Conservation (phyloP, 2,113 vertebrate species). For the Chaetops frenatus region DNA sequence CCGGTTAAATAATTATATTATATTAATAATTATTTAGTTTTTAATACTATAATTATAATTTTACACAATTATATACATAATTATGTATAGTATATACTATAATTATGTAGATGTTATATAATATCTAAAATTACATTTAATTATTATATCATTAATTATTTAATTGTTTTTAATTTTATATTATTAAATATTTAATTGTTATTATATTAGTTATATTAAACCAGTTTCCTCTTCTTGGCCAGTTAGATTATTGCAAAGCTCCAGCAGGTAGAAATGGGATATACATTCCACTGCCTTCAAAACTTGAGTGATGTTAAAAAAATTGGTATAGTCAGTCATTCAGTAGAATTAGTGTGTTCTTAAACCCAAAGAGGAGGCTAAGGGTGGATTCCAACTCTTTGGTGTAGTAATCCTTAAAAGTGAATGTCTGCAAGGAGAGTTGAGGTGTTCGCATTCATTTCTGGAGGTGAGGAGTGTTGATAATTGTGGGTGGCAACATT, state of each 20-base stretch:
- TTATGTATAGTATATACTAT: too few species aligned
- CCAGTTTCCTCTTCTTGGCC: neutral
- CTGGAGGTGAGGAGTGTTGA: neutral
- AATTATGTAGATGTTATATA: too few species aligned
- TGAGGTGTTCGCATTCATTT: neutral
- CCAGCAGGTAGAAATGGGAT: neutral
- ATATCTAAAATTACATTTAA: too few species aligned
- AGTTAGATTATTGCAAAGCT: neutral
- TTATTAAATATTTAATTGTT: too few species aligned
- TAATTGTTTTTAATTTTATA: too few species aligned
- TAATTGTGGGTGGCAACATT: neutral
- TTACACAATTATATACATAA: too few species aligned
- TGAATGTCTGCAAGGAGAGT: neutral
- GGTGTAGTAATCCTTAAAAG: neutral
- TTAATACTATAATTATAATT: too few species aligned
- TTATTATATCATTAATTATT: too few species aligned
- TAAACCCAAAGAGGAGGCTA: neutral
- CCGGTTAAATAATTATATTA: too few species aligned
- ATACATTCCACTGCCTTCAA: neutral
- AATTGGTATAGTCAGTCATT: neutral
- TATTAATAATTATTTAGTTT: too few species aligned
- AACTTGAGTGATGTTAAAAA: fast-evolving
- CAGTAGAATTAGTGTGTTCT: neutral
- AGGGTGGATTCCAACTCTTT: neutral
- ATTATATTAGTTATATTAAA: too few species aligned